phyloP scores from a whole-genome alignment of 2,888 invertebrate species.

The Nezara viridula region DNA sequence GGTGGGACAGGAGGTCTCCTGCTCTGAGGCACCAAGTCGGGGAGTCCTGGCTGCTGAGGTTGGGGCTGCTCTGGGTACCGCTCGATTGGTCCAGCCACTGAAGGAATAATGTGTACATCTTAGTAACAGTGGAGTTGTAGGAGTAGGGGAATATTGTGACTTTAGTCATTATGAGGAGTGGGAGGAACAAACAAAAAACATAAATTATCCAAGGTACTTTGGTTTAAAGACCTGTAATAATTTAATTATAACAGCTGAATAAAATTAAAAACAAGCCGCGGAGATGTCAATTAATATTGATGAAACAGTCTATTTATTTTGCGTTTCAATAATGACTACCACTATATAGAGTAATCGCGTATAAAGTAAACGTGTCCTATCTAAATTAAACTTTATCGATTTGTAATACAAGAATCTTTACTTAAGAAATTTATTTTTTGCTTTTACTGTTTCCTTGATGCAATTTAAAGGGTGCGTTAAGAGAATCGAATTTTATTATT shows the following conservation, averaged over 20 bases:
- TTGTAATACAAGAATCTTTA: background rate
- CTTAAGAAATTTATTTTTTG: background rate
- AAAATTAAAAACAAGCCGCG: background rate
- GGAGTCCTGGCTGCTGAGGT: constrained; percentile 10
- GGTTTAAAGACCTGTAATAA: background rate
- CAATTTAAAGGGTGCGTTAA: background rate
- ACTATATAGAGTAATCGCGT: too few relatives aligned
- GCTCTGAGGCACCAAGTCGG: constrained; percentile 44
- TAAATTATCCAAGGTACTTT: background rate
- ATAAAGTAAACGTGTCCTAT: background rate
- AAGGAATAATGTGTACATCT: background rate
- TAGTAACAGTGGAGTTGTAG: background rate
- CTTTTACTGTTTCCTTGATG: background rate
- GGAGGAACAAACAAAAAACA: background rate
- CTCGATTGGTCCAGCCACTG: constrained; percentile 17
- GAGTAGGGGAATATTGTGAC: background rate
- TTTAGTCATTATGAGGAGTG: background rate
- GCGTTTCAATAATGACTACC: background rate
- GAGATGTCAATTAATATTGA: background rate
- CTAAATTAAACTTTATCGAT: background rate
- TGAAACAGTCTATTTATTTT: background rate
- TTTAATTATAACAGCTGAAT: background rate
- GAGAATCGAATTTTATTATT: background rate
- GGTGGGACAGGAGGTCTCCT: constrained; percentile 54
- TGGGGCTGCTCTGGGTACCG: constrained; percentile 1